Evolutionary conservation across 2,888 invertebrate species (phyloP), one percentile per base, ranked within the genome.

Genomic region (Brenthis ino): DNA sequence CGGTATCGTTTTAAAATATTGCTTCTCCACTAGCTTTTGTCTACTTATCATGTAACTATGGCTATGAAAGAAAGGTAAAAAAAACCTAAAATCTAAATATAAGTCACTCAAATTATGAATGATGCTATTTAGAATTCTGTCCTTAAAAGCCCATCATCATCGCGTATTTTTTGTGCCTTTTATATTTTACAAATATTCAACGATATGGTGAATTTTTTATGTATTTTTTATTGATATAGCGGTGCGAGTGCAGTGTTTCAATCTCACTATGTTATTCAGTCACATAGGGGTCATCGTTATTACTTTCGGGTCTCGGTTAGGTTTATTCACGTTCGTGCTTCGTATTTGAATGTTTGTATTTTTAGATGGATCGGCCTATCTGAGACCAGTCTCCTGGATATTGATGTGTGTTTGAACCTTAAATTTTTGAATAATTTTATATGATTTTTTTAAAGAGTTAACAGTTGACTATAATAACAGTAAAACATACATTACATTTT

Each of bases 281-380:
- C 63, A 43, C 63, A 63, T 63, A 53, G 53, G 28, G 63, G 63
- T 53, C 63, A 54, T 63, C 63, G 63, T 63, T 63, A 63, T 63
- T 63, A 63, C 53, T 63, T 63, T 63, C 51, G 16, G 53, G 51
- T 50, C 63, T 63, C 51, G 63, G 63, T 63, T 53, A 63, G 53
- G 37, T 63, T 54, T 51, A 51, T 53, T 53, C 53, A 14, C 53
- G 37, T 53, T 63, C 24, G 53, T 63, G 53, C 43, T 53, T 47
- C 37, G 57, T 11, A 37, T 57, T 43, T 43, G 63, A 53, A 53
- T 63, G 51, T 20, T n/a, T 50, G 6, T 54, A 54, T 63, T 63
- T 54, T 43, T 54, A 14, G 13, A 51, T 53, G 43, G 37, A 43
- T 53, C 1, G 2, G 16, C 14, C 43, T 20, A 24, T 37, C 12